Base-by-base conservation (phyloP, 2,113 vertebrate genomes). In the Pimephales promelas region DNA sequence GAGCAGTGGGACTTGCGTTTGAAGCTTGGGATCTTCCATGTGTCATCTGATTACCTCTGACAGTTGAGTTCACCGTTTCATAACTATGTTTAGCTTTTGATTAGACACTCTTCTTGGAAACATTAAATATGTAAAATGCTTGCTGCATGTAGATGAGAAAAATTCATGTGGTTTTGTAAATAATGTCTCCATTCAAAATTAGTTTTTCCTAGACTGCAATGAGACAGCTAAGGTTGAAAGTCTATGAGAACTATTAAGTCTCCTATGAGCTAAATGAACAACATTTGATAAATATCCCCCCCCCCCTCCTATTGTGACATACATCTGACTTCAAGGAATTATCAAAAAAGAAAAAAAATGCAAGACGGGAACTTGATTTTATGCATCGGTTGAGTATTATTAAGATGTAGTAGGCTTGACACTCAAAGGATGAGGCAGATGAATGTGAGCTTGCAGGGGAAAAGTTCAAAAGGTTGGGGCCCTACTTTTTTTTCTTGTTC, bases 1-100 rank as follows among this genome's bases (percentile, higher is more conserved):
- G 45, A 56, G 61, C 61, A 40, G 49, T 66, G 79, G 73, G 79
- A 81, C n/a, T 70, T 47, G 59, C 10, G 26, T 79, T 64, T 66
- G 59, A 66, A 26, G 24, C 59, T 64, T 20, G 52, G 34, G n/a
- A 73, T 57, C 45, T 61, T 72, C 54, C 54, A 57, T 5, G 43
- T 49, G 56, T 73, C 24, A 40, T 49, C 56, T 47, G 45, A 61
- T 85, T 85, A 24, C 24, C 54, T 20, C 64, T 56, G 59, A 56
- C 74, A 84, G 31, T 56, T 43, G 45, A 66, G 45, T 49, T 47
- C 72, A 64, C n/a, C 18, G 24, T 84, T 70, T 68, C 76, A 40
- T 62, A 79, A 79, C 56, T 26, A 26, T 45, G 34, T 36, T 43
- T 56, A 45, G 36, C 14, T 24, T 54, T 52, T 34, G 73, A 49